A percentile compares a stretch with the other conserved stretches of the same genome.
Conservation (phyloP, 92 coral and sea anemone genomes). For the Siderastrea radians region DNA sequence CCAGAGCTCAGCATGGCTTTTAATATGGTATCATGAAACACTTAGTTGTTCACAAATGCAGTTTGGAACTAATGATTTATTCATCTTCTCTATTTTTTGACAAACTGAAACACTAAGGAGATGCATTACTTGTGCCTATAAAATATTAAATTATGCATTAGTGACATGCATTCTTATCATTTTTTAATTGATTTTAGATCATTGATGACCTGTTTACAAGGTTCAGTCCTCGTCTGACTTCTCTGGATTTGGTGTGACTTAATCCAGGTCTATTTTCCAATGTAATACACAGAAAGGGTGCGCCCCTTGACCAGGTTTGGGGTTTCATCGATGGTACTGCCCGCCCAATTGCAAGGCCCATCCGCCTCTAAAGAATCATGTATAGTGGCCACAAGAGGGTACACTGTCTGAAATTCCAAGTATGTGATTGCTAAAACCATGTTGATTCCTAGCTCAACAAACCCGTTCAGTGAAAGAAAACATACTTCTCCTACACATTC, state of each 20-base stretch:
- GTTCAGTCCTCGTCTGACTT: conserved; percentile 42
- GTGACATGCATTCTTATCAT: conserved; percentile 1
- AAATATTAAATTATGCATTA: background rate
- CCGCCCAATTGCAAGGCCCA: conserved; percentile 48
- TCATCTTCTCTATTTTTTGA: too few species aligned
- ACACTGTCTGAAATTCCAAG: conserved; percentile 62
- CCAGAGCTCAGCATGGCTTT: conserved; percentile 56
- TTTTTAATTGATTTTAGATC: conserved; percentile 27
- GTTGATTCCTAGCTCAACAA: conserved; percentile 12
- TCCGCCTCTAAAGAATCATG: conserved; percentile 48
- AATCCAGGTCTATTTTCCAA: conserved; percentile 49
- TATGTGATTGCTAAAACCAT: conserved; percentile 21
- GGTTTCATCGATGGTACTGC: conserved; percentile 68
- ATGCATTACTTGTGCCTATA: conserved; percentile 17
- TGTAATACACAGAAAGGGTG: conserved; percentile 49
- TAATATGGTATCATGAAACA: conserved; percentile 41
- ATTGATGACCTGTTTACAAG: conserved; percentile 31
- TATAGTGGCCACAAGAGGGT: conserved; percentile 67
- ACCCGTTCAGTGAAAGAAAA: conserved; percentile 10
- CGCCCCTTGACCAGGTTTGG: conserved; percentile 67
- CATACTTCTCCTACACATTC: conserved; percentile 23
- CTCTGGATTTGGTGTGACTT: conserved; percentile 52
- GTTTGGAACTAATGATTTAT: too few species aligned
- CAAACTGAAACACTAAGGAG: background rate
- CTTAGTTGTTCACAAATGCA: conserved; percentile 7